A percentile compares a stretch with the other conserved stretches of the same genome.
Evolutionary conservation across 30 jellyfish, hydroid and myxozoan genomes (phyloP).

Genomic region (Pseudorhiza aurosa): DNA sequence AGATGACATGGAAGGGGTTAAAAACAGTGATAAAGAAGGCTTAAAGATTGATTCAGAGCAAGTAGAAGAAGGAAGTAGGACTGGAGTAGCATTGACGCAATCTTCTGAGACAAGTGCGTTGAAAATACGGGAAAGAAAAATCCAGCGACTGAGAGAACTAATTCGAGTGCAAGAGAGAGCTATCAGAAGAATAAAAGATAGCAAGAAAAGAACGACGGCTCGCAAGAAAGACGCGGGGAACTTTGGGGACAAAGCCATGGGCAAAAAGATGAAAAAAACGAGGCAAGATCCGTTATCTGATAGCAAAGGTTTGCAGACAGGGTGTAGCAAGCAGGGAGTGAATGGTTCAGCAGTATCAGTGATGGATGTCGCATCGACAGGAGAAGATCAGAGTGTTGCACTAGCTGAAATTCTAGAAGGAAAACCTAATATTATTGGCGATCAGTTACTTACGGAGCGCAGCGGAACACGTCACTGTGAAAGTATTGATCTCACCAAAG

Average conservation of each 20-base stretch:
- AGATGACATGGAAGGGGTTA: neutral
- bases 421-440: no score
- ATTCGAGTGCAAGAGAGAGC: conserved; percentile 17
- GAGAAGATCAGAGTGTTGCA: no score
- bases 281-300: no score
- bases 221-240: neutral
- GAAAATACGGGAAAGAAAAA: conserved; percentile 11
- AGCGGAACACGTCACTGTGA: no score
- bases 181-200: conserved; percentile 3
- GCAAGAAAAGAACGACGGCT: neutral
- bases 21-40: neutral
- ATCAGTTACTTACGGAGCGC: no score
- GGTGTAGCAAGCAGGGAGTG: neutral
- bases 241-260: neutral
- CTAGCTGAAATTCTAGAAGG: no score
- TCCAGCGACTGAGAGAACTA: conserved; percentile 18
- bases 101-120: neutral
- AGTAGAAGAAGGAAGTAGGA: neutral
- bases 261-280: neutral
- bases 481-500: no score
- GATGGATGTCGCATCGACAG: no score
- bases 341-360: no score
- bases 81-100: neutral
- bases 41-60: neutral
- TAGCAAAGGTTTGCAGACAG: neutral